phyloP scores from a whole-genome alignment of 2,888 invertebrate species.

The Eucera pruinosa region DNA sequence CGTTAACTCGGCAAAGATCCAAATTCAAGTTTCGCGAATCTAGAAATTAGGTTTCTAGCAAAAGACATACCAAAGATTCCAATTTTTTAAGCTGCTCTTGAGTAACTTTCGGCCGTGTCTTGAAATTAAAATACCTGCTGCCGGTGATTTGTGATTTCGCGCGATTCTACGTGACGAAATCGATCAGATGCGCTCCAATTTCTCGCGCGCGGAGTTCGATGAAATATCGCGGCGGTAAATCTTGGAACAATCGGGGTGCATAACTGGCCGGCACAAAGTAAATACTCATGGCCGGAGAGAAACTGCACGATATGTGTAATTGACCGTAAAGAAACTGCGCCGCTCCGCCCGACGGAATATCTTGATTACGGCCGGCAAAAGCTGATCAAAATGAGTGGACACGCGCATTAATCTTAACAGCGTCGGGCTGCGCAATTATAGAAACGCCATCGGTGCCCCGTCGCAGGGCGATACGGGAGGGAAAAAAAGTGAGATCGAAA shows the following conservation, averaged over 20 bases:
- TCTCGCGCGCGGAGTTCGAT: not conserved
- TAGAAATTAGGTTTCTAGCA: too few species aligned
- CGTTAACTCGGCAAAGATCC: too few species aligned
- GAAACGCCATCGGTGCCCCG: not conserved
- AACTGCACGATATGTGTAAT: conserved; percentile 41
- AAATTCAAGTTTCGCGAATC: too few species aligned
- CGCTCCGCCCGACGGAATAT: conserved; percentile 34
- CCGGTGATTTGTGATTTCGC: too few species aligned
- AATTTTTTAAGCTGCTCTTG: too few species aligned
- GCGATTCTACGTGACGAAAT: not conserved
- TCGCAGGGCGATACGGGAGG: too few species aligned
- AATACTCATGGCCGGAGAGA: not conserved
- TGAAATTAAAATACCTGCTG: too few species aligned
- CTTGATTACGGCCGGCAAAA: conserved; percentile 43
- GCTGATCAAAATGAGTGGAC: conserved; percentile 44
- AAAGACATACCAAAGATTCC: too few species aligned
- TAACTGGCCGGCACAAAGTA: conserved; percentile 1
- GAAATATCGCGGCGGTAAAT: conserved; percentile 16
- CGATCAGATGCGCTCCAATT: conserved; percentile 10
- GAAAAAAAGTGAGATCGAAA: too few species aligned
- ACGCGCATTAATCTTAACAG: conserved; percentile 46
- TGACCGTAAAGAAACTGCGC: conserved; percentile 37
- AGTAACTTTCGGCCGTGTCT: too few species aligned
- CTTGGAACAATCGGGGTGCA: conserved; percentile 23
- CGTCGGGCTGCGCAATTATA: conserved; percentile 41